Base-by-base conservation (phyloP, 1,140 invertebrate species). In the Penaeus chinensis region DNA sequence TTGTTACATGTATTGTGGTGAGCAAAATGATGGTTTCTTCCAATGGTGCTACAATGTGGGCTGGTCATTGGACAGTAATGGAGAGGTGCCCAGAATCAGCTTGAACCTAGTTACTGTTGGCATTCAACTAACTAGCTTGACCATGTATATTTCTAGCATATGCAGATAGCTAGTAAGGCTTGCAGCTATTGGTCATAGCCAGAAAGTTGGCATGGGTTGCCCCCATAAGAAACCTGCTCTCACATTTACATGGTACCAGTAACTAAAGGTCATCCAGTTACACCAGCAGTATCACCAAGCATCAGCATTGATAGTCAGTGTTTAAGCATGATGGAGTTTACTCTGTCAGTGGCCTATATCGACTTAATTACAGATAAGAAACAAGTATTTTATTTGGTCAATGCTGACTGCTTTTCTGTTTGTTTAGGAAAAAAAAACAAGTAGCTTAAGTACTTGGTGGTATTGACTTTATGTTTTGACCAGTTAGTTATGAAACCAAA, bases 21-120 rank as follows among this genome's bases (percentile, higher is more conserved):
- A 77, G 83, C 83, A 71, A 62, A 79, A 71, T 60, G 79, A 62
- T 82, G 69, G 85, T 82, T 87, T 82, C 61, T 78, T 87, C 86
- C 81, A 87, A 82, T 87, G 86, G 86, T 87, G 86, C 86, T 87
- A 87, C 80, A 77, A 74, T 76, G 71, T 65, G 71, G 74, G 60
- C 83, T 85, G 83, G 83, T 85, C 61, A 85, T 32, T 85, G 61
- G 78, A 77, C 83, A 85, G 61, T 63, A 62, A 76, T 78, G 24
- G 74, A 78, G 74, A 54, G 65, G 22, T 71, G 22, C 42, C 83
- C 74, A 65, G 54, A 37, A 77, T 61, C 60, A 37, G 71, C 71
- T 74, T 74, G 71, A 37, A 32, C 27, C 74, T 78, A 85, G 83
- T 85, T 83, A 71, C 65, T 83, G 63, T 54, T 83, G 32, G 37